Evolutionary conservation across 2,113 vertebrate genomes (phyloP).

Genomic region (Agelaius tricolor): DNA sequence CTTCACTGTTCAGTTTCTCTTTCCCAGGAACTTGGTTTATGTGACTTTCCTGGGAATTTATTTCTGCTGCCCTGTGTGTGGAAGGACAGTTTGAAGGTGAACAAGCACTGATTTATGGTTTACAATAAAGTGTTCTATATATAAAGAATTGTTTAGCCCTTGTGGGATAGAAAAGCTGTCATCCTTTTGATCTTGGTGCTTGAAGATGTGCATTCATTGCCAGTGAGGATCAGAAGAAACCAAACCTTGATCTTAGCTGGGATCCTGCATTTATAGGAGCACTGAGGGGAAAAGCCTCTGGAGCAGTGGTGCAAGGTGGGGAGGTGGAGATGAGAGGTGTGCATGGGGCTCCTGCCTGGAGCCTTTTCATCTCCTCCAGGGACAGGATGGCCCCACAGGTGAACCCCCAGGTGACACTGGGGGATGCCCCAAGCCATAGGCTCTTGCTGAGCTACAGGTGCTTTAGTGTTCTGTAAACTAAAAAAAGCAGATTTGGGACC

Average conservation of each 20-base stretch:
- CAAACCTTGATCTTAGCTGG: neutral
- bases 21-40: neutral
- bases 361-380: neutral
- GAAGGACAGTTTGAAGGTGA: neutral
- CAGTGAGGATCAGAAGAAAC: neutral
- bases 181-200: neutral
- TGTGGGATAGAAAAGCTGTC: neutral
- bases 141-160: neutral
- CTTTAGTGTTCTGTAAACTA: neutral
- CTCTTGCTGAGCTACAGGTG: neutral
- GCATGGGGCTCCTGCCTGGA: neutral
- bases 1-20: neutral
- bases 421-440: neutral
- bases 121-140: neutral
- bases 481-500: neutral
- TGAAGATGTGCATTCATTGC: neutral
- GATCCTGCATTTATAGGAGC: neutral
- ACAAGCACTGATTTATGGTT: neutral
- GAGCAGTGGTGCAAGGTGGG: too few relatives aligned
- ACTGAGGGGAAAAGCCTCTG: neutral
- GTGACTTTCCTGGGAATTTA: neutral
- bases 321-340: neutral
- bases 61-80: neutral
- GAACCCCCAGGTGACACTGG: neutral
- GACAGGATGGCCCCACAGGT: neutral